Conservation (phyloP, 2,888 invertebrate species). For the Rhaphigaster nebulosa region DNA sequence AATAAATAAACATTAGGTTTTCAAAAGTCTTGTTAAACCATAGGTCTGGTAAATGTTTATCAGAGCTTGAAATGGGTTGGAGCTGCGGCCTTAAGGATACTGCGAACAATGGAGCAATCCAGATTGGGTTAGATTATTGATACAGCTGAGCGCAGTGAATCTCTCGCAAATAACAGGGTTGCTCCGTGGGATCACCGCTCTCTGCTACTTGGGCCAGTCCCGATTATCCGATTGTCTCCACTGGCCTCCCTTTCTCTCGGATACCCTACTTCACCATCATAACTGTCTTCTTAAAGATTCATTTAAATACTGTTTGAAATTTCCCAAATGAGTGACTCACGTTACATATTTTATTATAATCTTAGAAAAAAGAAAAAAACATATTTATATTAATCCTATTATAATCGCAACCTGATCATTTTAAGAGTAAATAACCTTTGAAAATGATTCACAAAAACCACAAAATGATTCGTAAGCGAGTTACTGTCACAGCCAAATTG, state of each 20-base stretch:
- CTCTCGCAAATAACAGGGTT: not conserved
- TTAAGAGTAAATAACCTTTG: too few relatives aligned
- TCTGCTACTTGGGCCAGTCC: not conserved
- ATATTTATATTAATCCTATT: too few relatives aligned
- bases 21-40: not conserved
- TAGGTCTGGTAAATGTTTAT: not conserved
- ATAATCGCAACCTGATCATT: too few relatives aligned
- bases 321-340: not conserved
- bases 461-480: too few relatives aligned
- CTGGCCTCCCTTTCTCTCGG: not conserved
- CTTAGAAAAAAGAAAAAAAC: too few relatives aligned
- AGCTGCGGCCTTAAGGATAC: not conserved
- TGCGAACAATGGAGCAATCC: not conserved
- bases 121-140: not conserved
- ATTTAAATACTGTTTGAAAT: not conserved
- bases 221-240: not conserved
- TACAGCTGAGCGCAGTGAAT: slow-evolving; percentile 5
- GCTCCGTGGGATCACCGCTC: not conserved
- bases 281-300: not conserved
- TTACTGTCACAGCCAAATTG: too few relatives aligned
- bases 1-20: not conserved
- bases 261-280: not conserved
- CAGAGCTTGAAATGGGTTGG: not conserved
- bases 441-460: too few relatives aligned
- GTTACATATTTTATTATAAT: too few relatives aligned